A percentile compares a stretch with the other conserved stretches of the same genome.
Evolutionary conservation across 2,113 vertebrate genomes (phyloP).

Genomic region (Crotalus viridis): DNA sequence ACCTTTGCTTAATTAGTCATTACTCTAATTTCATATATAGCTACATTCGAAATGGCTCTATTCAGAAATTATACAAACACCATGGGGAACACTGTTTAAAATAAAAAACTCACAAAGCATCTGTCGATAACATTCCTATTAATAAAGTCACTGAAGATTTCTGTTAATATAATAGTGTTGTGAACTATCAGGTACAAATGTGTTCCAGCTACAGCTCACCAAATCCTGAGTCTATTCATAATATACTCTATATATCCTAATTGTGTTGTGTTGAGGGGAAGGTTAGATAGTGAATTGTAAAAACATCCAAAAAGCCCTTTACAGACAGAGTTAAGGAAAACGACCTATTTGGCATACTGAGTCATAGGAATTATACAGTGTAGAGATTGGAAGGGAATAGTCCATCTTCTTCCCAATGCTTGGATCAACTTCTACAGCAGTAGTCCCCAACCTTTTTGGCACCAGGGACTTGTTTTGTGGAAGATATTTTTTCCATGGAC

Average conservation of each 20-base stretch:
- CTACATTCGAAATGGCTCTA: background rate
- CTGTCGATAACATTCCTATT: background rate
- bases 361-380: background rate
- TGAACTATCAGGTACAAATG: background rate
- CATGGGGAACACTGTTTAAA: background rate
- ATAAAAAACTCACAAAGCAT: background rate
- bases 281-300: background rate
- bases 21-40: background rate
- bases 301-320: background rate
- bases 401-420: too few relatives aligned
- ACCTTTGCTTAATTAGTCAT: background rate
- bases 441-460: too few relatives aligned
- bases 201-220: background rate
- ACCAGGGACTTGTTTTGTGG: too few relatives aligned
- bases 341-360: background rate
- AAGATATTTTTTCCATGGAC: too few relatives aligned
- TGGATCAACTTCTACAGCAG: too few relatives aligned
- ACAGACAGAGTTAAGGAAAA: background rate
- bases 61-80: background rate
- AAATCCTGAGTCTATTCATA: background rate
- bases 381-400: background rate
- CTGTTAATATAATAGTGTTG: background rate
- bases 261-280: background rate
- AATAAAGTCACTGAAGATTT: background rate
- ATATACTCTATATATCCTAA: background rate